Conservation (phyloP, 2,113 vertebrate species). For the Nicator chloris region DNA sequence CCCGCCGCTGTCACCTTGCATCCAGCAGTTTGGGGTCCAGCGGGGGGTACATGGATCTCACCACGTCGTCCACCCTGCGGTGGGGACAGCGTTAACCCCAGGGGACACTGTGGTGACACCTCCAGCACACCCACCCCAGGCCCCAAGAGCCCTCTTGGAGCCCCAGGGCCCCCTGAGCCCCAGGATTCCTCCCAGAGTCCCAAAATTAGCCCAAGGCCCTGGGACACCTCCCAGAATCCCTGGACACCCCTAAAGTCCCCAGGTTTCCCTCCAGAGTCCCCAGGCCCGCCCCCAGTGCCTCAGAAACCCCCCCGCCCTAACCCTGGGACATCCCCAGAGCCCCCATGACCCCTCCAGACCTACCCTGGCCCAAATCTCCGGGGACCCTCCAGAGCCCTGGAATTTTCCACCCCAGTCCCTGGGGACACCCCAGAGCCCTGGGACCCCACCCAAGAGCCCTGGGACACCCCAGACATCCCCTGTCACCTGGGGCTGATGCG, state of each 20-base stretch:
- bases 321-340: neutral
- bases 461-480: neutral
- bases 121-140: neutral
- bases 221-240: neutral
- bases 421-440: neutral
- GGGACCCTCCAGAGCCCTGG: neutral
- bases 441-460: neutral
- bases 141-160: too few species aligned
- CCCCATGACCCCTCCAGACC: neutral
- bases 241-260: neutral
- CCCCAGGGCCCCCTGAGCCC: neutral
- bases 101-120: neutral
- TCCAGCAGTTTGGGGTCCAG: constrained; percentile 94
- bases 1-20: constrained; percentile 72
- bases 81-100: neutral
- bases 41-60: constrained; percentile 93
- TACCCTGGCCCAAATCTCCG: neutral
- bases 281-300: neutral
- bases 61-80: constrained; percentile 89
- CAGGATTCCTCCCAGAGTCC: neutral
- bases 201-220: neutral
- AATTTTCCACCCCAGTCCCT: too few species aligned
- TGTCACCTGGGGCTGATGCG: constrained; percentile 92
- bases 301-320: too few species aligned
- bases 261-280: neutral